Base-by-base conservation (phyloP, 1,140 invertebrate species). In the Calliphora vicina region DNA sequence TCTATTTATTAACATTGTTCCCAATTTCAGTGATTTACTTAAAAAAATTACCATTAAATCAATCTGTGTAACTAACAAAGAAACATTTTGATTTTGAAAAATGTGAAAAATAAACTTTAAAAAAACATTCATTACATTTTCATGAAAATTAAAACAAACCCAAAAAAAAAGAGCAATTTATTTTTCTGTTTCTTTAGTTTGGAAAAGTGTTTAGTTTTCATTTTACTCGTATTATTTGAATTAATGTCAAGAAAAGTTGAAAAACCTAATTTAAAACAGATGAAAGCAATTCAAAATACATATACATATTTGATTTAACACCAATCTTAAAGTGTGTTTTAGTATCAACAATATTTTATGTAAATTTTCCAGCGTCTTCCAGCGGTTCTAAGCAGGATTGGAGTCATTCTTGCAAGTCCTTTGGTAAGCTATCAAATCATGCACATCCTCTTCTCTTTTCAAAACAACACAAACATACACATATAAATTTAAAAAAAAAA, bases 341-440 rank as follows among this genome's bases (percentile, higher is more conserved):
- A 90, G 89, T 90, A 90, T 90, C 88, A 90, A 90, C 86, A 90
- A 90, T 89, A 86, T 90, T 89, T 88, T 90, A 87, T 90, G 87
- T 89, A 90, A 85, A 90, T 90, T 91, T 96, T 96, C 91, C 95
- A 96, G 96, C 95, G 96, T 92, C 94, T 96, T 92, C 96, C 96
- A 93, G 95, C 95, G 93, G 95, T 96, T 92, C 94, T 96, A 93
- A 96, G 94, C 95, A 95, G 95, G 94, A 96, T 96, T 94, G 96
- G 96, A 94, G 95, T 96, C 93, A 96, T 96, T 93, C 95, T 96
- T 94, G 95, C 95, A 93, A 96, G 95, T 94, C 96, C 95, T 92
- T 94, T 96, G 96, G 96, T 96, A 96, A 96, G 96, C 95, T 93
- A 92, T 92, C 91, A 91, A 89, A 86, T 87, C 86, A 87, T 87